Conservation (phyloP, 2,113 vertebrate genomes). For the Cisticola juncidis region DNA sequence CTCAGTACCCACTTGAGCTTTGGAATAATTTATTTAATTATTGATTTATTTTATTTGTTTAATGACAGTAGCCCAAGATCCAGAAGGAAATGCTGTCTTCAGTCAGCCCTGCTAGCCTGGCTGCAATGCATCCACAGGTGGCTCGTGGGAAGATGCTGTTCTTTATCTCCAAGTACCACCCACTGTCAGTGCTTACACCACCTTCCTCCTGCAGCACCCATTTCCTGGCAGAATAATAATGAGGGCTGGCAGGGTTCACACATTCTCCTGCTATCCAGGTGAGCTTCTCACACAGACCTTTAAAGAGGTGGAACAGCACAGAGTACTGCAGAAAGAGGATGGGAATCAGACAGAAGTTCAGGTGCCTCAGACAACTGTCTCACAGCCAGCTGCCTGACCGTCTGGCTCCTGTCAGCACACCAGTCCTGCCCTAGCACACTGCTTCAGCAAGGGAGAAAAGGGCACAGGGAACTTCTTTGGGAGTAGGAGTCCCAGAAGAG, state of each 20-base stretch:
- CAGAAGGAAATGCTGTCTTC: not conserved
- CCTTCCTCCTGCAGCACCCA: not conserved
- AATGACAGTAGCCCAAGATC: not conserved
- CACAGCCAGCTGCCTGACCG: not conserved
- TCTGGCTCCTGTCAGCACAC: not conserved
- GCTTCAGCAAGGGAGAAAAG: not conserved
- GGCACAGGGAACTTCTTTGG: not conserved
- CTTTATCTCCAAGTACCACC: not conserved
- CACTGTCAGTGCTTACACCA: not conserved
- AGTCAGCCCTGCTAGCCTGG: not conserved
- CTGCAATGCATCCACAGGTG: not conserved
- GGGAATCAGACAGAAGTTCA: not conserved
- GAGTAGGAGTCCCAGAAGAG: not conserved
- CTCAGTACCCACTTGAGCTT: not conserved
- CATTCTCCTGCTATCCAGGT: not conserved
- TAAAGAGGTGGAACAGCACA: rapidly evolving
- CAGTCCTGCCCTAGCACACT: not conserved
- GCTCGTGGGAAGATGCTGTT: not conserved
- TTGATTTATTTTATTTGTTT: not conserved
- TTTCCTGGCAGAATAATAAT: not conserved
- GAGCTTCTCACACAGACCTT: not conserved
- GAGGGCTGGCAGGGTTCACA: not conserved
- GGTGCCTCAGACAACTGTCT: not conserved
- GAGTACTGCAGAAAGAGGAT: not conserved
- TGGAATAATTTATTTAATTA: not conserved